These are phyloP conservation scores for Euura lappo DNA, from an alignment of 1,140 invertebrate genomes.

Conservation along the genomic window DNA sequence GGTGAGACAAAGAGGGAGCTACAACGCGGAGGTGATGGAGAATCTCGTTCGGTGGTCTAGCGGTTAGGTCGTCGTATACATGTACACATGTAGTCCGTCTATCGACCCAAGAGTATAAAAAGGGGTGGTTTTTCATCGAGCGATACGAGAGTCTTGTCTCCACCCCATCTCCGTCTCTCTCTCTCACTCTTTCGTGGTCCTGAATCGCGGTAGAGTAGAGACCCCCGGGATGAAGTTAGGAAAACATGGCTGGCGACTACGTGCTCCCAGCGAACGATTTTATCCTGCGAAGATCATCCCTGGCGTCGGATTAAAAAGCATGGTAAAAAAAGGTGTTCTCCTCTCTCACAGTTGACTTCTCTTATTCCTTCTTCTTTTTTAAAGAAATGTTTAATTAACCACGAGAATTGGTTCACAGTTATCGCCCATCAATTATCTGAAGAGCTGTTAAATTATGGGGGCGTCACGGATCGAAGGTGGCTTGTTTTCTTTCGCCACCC, in stretches of 20 bases:
- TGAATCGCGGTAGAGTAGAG: background rate
- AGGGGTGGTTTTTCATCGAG: conserved; percentile 19
- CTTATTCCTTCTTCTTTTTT: background rate
- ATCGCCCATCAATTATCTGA: conserved; percentile 1
- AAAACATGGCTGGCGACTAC: background rate
- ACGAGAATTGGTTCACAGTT: conserved; percentile 5
- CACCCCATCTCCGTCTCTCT: background rate
- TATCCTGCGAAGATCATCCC: background rate
- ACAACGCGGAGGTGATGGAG: background rate
- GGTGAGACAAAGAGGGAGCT: background rate
- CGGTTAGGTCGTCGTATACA: background rate
- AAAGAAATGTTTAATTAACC: conserved; percentile 1
- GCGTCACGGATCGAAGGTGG: conserved; percentile 1
- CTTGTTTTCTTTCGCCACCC: background rate
- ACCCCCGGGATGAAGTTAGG: background rate
- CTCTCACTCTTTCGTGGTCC: conserved; percentile 6
- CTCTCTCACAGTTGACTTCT: conserved; percentile 12
- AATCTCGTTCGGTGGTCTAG: too few relatives aligned
- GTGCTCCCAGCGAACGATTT: background rate
- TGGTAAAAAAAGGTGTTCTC: background rate
- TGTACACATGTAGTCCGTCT: background rate
- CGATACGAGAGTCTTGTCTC: conserved; percentile 2
- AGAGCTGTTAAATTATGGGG: background rate
- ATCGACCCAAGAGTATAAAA: conserved; percentile 1
- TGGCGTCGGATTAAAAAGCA: background rate